phyloP scores from a whole-genome alignment of 2,888 invertebrate genomes.

The Brachyptera putata region DNA sequence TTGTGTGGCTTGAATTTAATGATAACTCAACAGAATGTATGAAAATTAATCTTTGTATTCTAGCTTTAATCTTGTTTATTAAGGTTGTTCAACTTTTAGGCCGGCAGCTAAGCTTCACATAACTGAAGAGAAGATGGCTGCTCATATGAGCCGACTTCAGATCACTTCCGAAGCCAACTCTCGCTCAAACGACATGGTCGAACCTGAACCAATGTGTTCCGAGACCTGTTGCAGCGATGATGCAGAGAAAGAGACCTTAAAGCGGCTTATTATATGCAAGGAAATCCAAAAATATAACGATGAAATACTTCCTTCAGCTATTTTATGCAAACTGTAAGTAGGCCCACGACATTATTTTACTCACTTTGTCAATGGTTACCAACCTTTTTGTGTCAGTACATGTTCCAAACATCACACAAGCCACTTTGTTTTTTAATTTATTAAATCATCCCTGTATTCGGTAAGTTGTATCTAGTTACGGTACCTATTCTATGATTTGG shows the following conservation, averaged over 20 bases:
- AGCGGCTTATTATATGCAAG: not conserved
- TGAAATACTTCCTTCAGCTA: conserved; percentile 5
- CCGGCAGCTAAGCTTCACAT: conserved; percentile 62
- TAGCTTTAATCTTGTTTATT: no score
- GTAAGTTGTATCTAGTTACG: no score
- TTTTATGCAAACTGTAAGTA: conserved; percentile 12
- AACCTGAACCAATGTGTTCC: conserved; percentile 9
- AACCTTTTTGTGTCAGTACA: no score
- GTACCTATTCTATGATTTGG: no score
- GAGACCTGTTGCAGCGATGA: not conserved
- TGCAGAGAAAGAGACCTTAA: not conserved
- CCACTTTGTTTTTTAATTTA: no score
- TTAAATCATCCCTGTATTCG: no score
- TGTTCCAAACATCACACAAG: no score
- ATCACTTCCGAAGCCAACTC: conserved; percentile 50
- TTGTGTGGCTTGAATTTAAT: no score
- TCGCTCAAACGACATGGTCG: conserved; percentile 36
- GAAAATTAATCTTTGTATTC: no score
- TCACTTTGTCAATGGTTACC: no score
- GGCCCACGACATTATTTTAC: no score
- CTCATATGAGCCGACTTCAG: conserved; percentile 69
- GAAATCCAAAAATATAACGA: not conserved
- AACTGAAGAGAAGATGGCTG: conserved; percentile 80
- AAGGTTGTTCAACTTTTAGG: conserved; percentile 19
- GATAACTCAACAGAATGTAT: no score